Conservation (phyloP, 2,888 invertebrate species). For the Dyspetes luteomarginatus region DNA sequence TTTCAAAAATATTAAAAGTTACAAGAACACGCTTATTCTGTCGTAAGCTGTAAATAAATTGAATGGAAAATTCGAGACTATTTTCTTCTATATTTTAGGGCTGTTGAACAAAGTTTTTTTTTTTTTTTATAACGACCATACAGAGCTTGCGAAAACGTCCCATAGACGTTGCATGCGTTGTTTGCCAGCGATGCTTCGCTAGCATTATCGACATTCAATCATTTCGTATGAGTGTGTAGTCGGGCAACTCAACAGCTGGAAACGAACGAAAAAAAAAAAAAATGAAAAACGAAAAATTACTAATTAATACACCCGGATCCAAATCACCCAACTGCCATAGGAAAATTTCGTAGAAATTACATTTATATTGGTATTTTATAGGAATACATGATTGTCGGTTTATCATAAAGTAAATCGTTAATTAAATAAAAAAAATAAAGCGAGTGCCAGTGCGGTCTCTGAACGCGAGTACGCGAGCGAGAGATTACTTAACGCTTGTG, state of each 20-base stretch:
- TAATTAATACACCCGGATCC: conserved; percentile 47
- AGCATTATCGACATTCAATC: background rate
- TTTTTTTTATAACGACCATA: no score
- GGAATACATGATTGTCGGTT: conserved; percentile 78
- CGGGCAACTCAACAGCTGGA: no score
- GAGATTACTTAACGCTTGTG: conserved; percentile 53
- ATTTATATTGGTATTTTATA: conserved; percentile 36
- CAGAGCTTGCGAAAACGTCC: no score
- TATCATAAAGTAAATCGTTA: conserved; percentile 67
- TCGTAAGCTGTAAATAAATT: no score
- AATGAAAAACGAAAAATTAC: background rate
- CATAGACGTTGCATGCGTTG: no score
- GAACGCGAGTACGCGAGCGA: conserved; percentile 53
- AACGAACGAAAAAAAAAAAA: background rate
- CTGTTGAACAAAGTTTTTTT: no score
- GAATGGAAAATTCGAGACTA: no score
- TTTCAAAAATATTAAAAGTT: no score
- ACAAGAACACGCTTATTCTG: no score
- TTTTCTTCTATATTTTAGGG: no score
- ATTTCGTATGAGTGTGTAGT: background rate
- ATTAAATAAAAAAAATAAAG: conserved; percentile 13
- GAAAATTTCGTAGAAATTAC: conserved; percentile 40
- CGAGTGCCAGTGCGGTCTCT: conserved; percentile 62
- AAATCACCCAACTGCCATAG: conserved; percentile 49
- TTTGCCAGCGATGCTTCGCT: background rate